Evolutionary conservation across 2,888 invertebrate species (phyloP), one percentile per base, ranked within the genome.

Genomic region (Aricia artaxerxes): DNA sequence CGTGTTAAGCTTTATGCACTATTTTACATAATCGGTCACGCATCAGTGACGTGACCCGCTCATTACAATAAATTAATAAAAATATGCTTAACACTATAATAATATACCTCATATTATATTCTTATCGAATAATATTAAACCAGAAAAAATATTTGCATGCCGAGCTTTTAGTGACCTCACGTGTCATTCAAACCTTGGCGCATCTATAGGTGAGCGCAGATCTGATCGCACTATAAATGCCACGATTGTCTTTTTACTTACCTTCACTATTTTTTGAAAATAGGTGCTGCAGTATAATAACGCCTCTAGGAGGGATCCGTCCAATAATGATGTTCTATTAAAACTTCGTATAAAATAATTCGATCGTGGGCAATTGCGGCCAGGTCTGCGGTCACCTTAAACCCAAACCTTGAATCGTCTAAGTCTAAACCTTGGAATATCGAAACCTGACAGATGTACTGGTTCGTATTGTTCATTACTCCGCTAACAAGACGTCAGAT

Each of bases 401-500:
- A 85, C 85, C 87, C 86, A 87, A 86, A 86, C 93, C 92, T 94
- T 92, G 90, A 87, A 82, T 88, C 86, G 86, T 86, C 81, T 87
- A 86, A 83, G 85, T 82, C 82, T 82, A 57, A 86, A 88, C 92
- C 92, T 93, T 92, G 90, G 87, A 82, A 86, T 85, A 89, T 91
- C 87, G 90, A 91, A 90, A 88, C 88, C 85, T 87, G 90, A 90
- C 91, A 90, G 91, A 92, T 91, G 89, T 91, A 84, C 85, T 85
- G 84, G 88, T 86, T 87, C 84, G 87, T 84, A 90, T 90, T 89
- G 88, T 89, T 88, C 88, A 87, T 83, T 80, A 83, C 80, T 82
- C 79, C 81, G 79, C 82, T 82, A 82, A 82, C 80, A 80, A 82
- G 82, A 81, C 79, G 79, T 81, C 80, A 80, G 81, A 78, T 82